Conservation (phyloP, 2,888 invertebrate species). For the Pediacus dermestoides region DNA sequence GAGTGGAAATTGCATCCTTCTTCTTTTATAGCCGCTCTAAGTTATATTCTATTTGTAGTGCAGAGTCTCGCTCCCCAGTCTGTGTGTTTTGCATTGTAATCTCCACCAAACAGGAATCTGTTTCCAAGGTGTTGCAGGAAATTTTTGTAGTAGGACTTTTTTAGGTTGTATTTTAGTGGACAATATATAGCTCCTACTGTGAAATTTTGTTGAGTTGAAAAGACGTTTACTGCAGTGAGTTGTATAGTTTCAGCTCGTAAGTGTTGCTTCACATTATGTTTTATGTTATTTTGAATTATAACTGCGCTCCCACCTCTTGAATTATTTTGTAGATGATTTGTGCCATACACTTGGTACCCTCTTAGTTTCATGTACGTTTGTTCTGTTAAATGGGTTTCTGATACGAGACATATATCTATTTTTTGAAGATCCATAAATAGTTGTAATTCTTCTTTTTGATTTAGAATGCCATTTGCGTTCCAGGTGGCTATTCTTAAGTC, state of each 20-base stretch:
- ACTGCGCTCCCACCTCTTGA: conserved; percentile 7
- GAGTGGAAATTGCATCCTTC: not conserved
- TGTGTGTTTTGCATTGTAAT: conserved; percentile 3
- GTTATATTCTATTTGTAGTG: too few relatives aligned
- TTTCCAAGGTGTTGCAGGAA: not conserved
- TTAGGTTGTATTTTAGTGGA: conserved; percentile 3
- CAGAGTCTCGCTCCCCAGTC: too few relatives aligned
- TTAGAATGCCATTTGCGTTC: too few relatives aligned
- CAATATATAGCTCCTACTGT: conserved; percentile 2
- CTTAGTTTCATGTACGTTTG: not conserved
- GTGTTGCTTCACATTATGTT: conserved; percentile 3
- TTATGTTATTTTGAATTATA: conserved; percentile 3
- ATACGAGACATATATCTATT: not conserved
- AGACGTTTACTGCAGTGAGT: conserved; percentile 1
- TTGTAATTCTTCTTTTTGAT: too few relatives aligned
- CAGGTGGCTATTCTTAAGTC: too few relatives aligned
- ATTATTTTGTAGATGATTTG: conserved; percentile 4
- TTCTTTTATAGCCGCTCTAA: not conserved
- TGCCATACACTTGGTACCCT: not conserved
- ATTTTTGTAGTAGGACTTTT: not conserved
- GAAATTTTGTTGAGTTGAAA: not conserved
- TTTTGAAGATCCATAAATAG: not conserved
- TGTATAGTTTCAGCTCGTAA: conserved; percentile 1
- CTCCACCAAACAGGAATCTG: not conserved
- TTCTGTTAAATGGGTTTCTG: conserved; percentile 7